Percentiles rank a stretch among this genome's conserved stretches.
Conservation (phyloP, 53 echinoderm and acorn worm genomes). For the Holothuria leucospilota region DNA sequence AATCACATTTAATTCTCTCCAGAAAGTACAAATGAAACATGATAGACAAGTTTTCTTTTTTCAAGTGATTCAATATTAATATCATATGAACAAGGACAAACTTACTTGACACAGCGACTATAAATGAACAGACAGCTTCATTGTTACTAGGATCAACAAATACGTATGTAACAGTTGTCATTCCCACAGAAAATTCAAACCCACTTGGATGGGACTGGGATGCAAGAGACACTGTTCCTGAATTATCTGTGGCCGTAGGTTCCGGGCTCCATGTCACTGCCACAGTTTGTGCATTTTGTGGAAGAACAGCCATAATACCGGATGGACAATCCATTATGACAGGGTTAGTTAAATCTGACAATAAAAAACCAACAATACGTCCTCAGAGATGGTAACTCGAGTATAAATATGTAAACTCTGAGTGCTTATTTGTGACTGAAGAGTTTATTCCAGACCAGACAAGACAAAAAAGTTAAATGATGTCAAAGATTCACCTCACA, state of each 20-base stretch:
- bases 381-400: no score
- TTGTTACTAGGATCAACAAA: constrained; percentile 41
- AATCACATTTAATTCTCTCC: no score
- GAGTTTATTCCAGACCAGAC: no score
- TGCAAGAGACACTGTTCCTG: constrained; percentile 7
- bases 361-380: not conserved
- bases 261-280: constrained; percentile 8
- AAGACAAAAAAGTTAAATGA: no score
- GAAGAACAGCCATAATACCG: constrained; percentile 19
- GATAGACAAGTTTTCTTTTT: no score
- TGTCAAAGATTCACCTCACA: no score
- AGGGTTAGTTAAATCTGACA: constrained; percentile 38
- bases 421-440: no score
- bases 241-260: constrained; percentile 61
- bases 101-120: constrained; percentile 27
- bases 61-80: no score
- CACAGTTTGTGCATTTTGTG: not conserved
- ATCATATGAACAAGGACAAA: not conserved
- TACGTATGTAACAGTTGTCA: constrained; percentile 12
- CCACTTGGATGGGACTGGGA: not conserved
- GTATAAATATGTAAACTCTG: no score
- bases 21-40: no score
- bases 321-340: constrained; percentile 55
- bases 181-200: not conserved
- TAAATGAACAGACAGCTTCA: not conserved